phyloP scores from a whole-genome alignment of 2,888 invertebrate species.

The Cosmopolites sordidus region DNA sequence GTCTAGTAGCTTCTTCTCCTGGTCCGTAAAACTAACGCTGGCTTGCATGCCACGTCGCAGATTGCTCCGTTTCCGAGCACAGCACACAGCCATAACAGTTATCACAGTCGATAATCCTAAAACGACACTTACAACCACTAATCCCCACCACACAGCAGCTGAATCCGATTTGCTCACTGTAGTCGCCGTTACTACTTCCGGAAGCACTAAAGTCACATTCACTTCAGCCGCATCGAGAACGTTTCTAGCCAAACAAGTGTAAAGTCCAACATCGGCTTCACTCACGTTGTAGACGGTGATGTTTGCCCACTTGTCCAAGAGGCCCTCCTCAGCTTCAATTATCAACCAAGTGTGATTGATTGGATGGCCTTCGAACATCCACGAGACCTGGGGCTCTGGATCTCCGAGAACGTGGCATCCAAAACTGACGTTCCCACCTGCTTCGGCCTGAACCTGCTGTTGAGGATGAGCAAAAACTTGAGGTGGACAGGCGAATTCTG shows the following conservation, averaged over 20 bases:
- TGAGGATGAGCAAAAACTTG: conserved; percentile 52
- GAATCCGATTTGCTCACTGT: conserved; percentile 70
- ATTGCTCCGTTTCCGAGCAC: conserved; percentile 53
- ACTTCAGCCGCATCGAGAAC: conserved; percentile 57
- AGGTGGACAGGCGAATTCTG: conserved; percentile 80
- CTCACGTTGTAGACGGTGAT: conserved; percentile 78
- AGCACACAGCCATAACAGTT: conserved; percentile 58
- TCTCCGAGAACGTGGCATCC: conserved; percentile 79
- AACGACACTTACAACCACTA: conserved; percentile 68
- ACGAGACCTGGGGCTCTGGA: conserved; percentile 77
- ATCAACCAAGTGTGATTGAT: conserved; percentile 54
- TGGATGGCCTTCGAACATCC: conserved; percentile 73
- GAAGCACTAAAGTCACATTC: conserved; percentile 62
- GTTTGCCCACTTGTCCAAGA: conserved; percentile 65
- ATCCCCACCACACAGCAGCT: conserved; percentile 67
- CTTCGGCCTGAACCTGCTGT: conserved; percentile 54
- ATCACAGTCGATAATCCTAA: conserved; percentile 56
- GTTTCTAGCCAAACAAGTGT: conserved; percentile 76
- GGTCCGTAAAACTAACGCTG: conserved; percentile 80
- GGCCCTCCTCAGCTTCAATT: conserved; percentile 49
- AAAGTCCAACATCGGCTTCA: conserved; percentile 77
- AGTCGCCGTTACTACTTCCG: conserved; percentile 70
- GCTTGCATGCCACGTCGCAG: conserved; percentile 66
- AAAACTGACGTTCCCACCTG: conserved; percentile 73
- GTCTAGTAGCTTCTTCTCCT: conserved; percentile 81